Evolutionary conservation across 35 echinoderm and acorn worm species (phyloP).

Genomic region (Nesometra sesokonis): DNA sequence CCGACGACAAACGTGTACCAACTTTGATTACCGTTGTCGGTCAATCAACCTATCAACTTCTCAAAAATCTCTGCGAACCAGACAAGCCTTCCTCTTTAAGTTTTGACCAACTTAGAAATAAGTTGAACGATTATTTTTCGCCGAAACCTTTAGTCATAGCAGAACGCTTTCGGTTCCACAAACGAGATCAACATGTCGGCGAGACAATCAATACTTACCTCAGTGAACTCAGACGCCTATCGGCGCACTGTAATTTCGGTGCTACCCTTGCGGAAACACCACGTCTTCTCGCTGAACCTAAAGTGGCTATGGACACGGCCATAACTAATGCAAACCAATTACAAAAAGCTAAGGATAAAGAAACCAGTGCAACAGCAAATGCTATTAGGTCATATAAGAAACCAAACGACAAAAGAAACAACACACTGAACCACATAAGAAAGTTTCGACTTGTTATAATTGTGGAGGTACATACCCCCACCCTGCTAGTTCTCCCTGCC

Average conservation of each 20-base stretch:
- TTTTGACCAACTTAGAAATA: background rate
- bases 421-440: background rate
- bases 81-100: background rate
- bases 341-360: background rate
- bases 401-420: background rate
- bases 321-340: background rate
- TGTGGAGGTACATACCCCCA: constrained; percentile 22
- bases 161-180: constrained; percentile 28
- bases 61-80: background rate
- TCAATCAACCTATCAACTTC: background rate
- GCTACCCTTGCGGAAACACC: too few relatives aligned
- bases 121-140: background rate
- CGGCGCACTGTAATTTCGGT: too few relatives aligned
- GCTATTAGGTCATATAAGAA: constrained; percentile 3
- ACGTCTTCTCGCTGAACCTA: too few relatives aligned
- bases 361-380: background rate
- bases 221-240: too few relatives aligned
- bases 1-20: background rate
- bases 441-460: background rate
- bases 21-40: background rate
- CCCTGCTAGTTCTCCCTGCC: background rate
- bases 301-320: constrained; percentile 11
- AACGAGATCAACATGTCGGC: background rate
- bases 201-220: background rate
- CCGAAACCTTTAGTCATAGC: too few relatives aligned